A percentile compares a stretch with the other conserved stretches of the same genome.
Evolutionary conservation across 1,140 invertebrate genomes (phyloP).

Genomic region (Spodoptera litura): DNA sequence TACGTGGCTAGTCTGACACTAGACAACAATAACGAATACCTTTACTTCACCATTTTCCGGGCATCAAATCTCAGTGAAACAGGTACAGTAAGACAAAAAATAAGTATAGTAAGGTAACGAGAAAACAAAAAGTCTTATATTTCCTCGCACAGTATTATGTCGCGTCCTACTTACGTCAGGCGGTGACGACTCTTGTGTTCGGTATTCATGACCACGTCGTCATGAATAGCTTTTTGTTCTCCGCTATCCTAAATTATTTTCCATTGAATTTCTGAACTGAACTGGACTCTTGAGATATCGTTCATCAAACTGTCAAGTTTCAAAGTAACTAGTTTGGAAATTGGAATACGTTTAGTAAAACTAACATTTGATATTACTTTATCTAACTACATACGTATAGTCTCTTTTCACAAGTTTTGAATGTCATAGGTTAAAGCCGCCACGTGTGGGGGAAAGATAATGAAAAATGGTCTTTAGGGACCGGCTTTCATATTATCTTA

Average conservation of each 20-base stretch:
- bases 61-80: not conserved
- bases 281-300: slow-evolving; percentile 40
- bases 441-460: not conserved
- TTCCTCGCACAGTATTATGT: slow-evolving; percentile 12
- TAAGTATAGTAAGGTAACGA: not conserved
- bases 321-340: not conserved
- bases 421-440: not conserved
- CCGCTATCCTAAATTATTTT: slow-evolving; percentile 33
- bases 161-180: slow-evolving; percentile 37
- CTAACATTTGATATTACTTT: not conserved
- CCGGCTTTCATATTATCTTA: not conserved
- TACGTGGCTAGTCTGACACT: not conserved
- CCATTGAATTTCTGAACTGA: slow-evolving; percentile 37
- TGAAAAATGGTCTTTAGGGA: slow-evolving; percentile 12
- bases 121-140: slow-evolving; percentile 33
- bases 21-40: not conserved
- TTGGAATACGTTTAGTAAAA: not conserved
- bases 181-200: slow-evolving; percentile 30
- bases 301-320: slow-evolving; percentile 36
- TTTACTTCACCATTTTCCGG: not conserved
- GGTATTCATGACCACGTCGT: slow-evolving; percentile 34
- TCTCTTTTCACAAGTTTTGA: not conserved
- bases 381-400: not conserved
- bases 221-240: slow-evolving; percentile 44
- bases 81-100: slow-evolving; percentile 1